Evolutionary conservation across 2,888 invertebrate species (phyloP), one percentile per base, ranked within the genome.

Genomic region (Cantharis flavilabris): DNA sequence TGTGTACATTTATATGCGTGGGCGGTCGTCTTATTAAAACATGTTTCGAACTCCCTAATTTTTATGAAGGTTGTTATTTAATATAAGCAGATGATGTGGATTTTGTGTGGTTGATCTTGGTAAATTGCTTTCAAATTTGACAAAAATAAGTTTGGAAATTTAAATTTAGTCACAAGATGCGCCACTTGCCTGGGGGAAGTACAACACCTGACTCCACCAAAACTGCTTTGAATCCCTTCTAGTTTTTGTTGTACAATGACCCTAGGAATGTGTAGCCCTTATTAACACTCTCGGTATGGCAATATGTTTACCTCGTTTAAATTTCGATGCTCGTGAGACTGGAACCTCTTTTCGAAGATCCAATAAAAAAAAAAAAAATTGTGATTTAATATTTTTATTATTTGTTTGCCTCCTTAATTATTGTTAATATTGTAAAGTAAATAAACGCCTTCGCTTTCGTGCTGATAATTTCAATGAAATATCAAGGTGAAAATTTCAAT

Each of bases 181-280:
- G 71, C 71, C 75, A 75, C 75, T 75, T 75, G 75, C 67, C 63
- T 69, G 62, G 28, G 26, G 30, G 65, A 20, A 65, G 71, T 67
- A 70, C 75, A 75, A 70, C 75, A 75, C 75, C 75, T 75, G 75
- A 75, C 71, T 28, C n/a, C 49, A 5, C 23, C 67, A 30, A 71
- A 67, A 49, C 71, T 67, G 7, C 23, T 67, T 26, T 9, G 23
- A 71, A 71, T 70, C 71, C 71, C 67, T 69, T 75, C 75, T 71
- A 70, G 70, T 75, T 75, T 67, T 75, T 70, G 65, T 67, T 75
- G 70, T 62, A 75, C 75, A 71, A 75, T 75, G 75, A 75, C 75
- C 75, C 71, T 75, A 73, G 75, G 71, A 75, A 75, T 75, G 49
- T n/a, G 75, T 71, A 71, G 75, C 75, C 75, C 75, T 75, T 71